These are phyloP conservation scores for Cisticola juncidis DNA, from an alignment of 2,113 vertebrate species.

Conservation along the genomic window DNA sequence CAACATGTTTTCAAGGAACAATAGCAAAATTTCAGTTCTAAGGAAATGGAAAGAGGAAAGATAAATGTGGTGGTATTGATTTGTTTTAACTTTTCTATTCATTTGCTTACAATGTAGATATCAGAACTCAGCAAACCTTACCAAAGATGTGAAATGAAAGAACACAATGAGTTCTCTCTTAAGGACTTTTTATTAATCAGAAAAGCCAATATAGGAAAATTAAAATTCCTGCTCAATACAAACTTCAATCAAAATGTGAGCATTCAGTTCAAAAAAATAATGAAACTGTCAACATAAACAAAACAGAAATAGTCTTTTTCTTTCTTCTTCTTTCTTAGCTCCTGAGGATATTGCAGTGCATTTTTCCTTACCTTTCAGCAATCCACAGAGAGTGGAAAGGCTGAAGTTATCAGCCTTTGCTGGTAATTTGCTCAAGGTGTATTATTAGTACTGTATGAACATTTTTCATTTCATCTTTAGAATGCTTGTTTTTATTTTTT, in stretches of 20 bases:
- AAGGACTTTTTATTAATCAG: background rate
- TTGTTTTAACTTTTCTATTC: background rate
- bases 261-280: constrained; percentile 1
- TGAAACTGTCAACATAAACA: constrained; percentile 8
- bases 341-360: background rate
- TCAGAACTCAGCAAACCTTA: background rate
- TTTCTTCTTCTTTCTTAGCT: background rate
- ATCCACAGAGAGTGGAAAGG: background rate
- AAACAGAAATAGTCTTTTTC: background rate
- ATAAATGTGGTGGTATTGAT: background rate
- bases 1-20: background rate
- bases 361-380: background rate
- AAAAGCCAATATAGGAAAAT: background rate
- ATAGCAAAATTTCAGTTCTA: background rate
- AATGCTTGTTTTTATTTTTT: background rate
- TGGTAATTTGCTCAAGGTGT: background rate
- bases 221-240: background rate
- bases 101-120: background rate
- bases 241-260: background rate
- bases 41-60: background rate
- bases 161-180: background rate
- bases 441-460: background rate
- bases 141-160: background rate
- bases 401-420: background rate
- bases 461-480: background rate